phyloP scores from a whole-genome alignment of 2,113 vertebrate species.

The Dascyllus trimaculatus region DNA sequence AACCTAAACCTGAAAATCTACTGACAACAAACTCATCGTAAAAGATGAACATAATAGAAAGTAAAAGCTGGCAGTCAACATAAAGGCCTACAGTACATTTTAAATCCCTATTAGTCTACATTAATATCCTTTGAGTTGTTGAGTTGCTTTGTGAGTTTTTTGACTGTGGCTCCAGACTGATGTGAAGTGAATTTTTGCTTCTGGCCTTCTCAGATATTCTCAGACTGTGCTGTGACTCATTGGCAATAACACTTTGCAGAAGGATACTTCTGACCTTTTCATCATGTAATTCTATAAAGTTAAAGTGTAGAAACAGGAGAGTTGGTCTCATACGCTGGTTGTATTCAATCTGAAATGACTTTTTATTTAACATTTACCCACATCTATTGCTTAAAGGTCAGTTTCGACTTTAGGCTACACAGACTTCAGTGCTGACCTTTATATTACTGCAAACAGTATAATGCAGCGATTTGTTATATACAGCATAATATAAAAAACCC shows the following conservation, averaged over 20 bases:
- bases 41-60: too few relatives aligned
- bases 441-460: too few relatives aligned
- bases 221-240: constrained; percentile 14
- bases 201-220: neutral
- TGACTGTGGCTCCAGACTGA: neutral
- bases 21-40: too few relatives aligned
- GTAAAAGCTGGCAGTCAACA: too few relatives aligned
- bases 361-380: neutral
- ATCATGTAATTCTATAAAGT: constrained; percentile 33
- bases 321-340: neutral
- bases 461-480: too few relatives aligned
- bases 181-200: neutral
- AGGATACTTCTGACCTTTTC: constrained; percentile 34
- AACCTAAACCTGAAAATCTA: too few relatives aligned
- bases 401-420: too few relatives aligned
- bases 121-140: neutral
- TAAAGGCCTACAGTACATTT: too few relatives aligned
- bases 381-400: neutral
- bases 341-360: neutral
- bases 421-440: too few relatives aligned
- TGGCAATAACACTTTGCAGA: constrained; percentile 24
- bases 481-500: too few relatives aligned
- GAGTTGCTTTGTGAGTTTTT: too few relatives aligned
- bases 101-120: neutral
- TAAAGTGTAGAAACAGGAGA: neutral